Base-by-base conservation (phyloP, 2,797 vertebrate genomes). In the Sciurus vulgaris region DNA sequence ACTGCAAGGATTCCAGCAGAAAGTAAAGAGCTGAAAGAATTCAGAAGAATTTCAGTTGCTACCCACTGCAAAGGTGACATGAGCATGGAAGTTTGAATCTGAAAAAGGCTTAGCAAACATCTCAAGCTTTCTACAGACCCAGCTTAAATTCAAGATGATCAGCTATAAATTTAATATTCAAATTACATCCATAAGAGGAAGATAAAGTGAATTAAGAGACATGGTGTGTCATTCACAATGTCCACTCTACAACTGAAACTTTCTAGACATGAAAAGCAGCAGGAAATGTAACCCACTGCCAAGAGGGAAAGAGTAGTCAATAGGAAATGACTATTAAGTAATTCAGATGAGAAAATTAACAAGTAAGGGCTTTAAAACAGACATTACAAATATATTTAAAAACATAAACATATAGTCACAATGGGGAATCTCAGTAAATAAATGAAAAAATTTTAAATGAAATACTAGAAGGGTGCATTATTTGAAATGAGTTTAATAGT, bases 241-340 rank as follows among this genome's bases (percentile, higher is more conserved):
- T 76, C 35, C 72, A 81, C 9, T 77, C 12, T 49, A 67, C 9
- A 63, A 67, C 18, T 41, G 76, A 67, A 38, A 95, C 51, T 70
- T 87, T 79, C 54, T 70, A 78, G 18, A 93, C 17, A 83, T n/a
- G 47, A 86, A 90, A 86, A 76, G 22, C 22, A 88, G 18, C 67
- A 86, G 33, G 18, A 79, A 93, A 30, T 47, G 24, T 85, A 35
- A 69, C 35, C 49, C 76, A 84, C 2, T 38, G 9, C 67, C 59
- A 88, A 74, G 26, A 20, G 41, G 15, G 9, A 47, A 54, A 77
- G 14, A n/a, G 7, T 4, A 91, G 41, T 41, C 22, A 83, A 67
- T 8, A 78, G 63, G 69, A 61, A 85, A 59, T 24, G 41, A n/a
- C 41, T 49, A 54, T 41, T 61, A 89, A 84, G 41, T 91, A 93